Conservation (phyloP, 2,797 vertebrate species). For the Tenualosa ilisha region DNA sequence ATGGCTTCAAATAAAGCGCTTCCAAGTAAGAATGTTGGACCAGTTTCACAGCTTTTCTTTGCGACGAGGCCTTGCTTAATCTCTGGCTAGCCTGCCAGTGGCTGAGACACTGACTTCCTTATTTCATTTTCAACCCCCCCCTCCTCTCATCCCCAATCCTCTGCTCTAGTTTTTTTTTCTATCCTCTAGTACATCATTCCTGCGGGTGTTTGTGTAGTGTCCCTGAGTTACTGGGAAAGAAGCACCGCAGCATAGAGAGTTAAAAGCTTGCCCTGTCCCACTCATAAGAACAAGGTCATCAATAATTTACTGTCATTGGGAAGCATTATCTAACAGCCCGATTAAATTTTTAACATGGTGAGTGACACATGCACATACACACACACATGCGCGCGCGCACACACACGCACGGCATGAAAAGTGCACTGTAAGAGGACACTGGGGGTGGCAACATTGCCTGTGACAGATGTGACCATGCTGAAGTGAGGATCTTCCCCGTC, state of each 20-base stretch:
- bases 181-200: conserved; percentile 74
- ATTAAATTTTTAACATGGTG: conserved; percentile 72
- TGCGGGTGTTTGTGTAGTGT: conserved; percentile 75
- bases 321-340: conserved; percentile 78
- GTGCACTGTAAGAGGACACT: conserved; percentile 62
- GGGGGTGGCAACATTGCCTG: conserved; percentile 58
- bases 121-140: conserved; percentile 63
- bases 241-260: conserved; percentile 65
- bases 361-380: conserved; percentile 59
- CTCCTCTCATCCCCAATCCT: conserved; percentile 50
- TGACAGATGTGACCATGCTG: conserved; percentile 56
- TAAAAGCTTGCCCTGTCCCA: conserved; percentile 74
- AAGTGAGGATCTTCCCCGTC: conserved; percentile 31
- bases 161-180: conserved; percentile 44
- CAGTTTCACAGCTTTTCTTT: conserved; percentile 57
- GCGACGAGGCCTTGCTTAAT: conserved; percentile 62
- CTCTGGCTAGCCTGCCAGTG: conserved; percentile 61
- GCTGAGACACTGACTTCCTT: conserved; percentile 67
- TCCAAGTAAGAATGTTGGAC: conserved; percentile 52
- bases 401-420: conserved; percentile 62
- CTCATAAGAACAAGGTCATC: conserved; percentile 74
- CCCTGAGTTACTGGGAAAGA: conserved; percentile 78
- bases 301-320: conserved; percentile 77
- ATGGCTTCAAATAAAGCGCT: conserved; percentile 34
- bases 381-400: background rate